A percentile compares a stretch with the other conserved stretches of the same genome.
Evolutionary conservation across 2,888 invertebrate genomes (phyloP).

Genomic region (Nipponacmea schrenckii): DNA sequence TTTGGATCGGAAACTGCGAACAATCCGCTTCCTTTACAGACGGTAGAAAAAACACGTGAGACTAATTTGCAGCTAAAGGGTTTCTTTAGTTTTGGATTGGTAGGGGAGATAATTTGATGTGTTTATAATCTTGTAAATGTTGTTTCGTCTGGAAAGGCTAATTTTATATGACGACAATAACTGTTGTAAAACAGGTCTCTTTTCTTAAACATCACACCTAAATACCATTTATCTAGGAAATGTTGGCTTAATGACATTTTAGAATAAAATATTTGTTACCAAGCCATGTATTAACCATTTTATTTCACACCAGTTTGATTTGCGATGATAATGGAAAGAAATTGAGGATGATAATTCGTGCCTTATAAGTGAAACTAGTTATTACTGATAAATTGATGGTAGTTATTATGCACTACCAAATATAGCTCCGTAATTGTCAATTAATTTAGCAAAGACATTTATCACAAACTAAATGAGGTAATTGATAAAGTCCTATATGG

Average conservation of each 20-base stretch:
- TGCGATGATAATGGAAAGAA: neutral
- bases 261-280: neutral
- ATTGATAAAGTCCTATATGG: no score
- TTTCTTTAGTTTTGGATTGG: neutral
- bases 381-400: no score
- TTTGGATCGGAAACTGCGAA: no score
- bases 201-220: neutral
- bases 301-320: neutral
- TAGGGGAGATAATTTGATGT: neutral
- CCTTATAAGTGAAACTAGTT: neutral
- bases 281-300: constrained; percentile 4
- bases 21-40: neutral
- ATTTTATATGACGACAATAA: neutral
- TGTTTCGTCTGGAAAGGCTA: neutral
- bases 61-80: neutral
- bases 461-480: no score
- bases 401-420: no score
- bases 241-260: neutral
- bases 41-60: neutral
- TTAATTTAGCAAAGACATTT: no score
- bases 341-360: neutral
- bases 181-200: neutral
- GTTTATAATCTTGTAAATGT: neutral
- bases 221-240: neutral
- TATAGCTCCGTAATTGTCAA: no score